Conservation (phyloP, 2,797 vertebrate genomes). For the Geotria australis region DNA sequence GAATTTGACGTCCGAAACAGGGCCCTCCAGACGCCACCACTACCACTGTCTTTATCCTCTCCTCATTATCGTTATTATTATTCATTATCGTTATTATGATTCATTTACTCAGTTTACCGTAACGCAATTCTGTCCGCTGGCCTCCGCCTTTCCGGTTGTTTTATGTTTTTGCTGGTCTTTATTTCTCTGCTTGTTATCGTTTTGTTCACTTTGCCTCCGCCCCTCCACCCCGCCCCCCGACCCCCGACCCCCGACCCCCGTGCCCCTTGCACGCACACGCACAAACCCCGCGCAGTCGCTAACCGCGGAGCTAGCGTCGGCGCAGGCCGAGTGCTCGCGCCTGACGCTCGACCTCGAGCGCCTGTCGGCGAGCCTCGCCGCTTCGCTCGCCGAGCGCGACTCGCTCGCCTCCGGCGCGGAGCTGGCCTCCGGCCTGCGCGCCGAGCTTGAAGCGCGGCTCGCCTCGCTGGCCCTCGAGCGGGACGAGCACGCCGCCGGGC, state of each 20-base stretch:
- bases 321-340: constrained; percentile 42
- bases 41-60: background rate
- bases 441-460: constrained; percentile 13
- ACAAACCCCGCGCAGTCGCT: constrained; percentile 41
- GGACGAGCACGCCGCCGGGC: constrained; percentile 12
- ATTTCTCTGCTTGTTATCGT: constrained; percentile 28
- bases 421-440: constrained; percentile 11
- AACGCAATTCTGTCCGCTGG: constrained; percentile 4
- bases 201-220: constrained; percentile 39
- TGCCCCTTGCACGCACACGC: constrained; percentile 6
- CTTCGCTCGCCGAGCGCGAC: constrained; percentile 10
- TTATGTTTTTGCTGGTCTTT: constrained; percentile 9
- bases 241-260: constrained; percentile 3
- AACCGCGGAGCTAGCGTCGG: constrained; percentile 57
- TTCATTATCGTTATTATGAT: constrained; percentile 4
- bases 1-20: too few relatives aligned
- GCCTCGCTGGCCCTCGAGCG: constrained; percentile 15
- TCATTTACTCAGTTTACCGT: constrained; percentile 4
- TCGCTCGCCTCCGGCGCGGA: constrained; percentile 12
- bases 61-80: too few relatives aligned
- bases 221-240: too few relatives aligned
- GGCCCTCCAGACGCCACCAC: background rate
- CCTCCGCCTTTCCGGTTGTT: constrained; percentile 7
- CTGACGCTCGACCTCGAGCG: constrained; percentile 1
- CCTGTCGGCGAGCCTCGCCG: constrained; percentile 7